Evolutionary conservation across 2,797 vertebrate genomes (phyloP).

Genomic region (Diplodus sargus): DNA sequence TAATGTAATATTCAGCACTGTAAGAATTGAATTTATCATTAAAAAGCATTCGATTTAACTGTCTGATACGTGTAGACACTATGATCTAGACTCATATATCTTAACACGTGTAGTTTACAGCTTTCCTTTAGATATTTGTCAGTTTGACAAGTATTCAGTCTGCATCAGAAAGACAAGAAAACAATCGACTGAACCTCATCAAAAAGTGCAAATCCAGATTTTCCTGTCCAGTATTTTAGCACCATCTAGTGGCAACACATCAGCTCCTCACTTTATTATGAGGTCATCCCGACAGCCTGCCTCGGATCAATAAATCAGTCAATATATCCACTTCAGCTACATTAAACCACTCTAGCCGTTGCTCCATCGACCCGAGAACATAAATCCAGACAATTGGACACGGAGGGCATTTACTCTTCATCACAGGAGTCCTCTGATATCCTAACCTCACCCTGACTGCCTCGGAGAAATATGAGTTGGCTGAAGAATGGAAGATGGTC

Average conservation of each 20-base stretch:
- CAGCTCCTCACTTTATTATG: conserved; percentile 21
- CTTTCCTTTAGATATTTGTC: not conserved
- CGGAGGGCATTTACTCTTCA: conserved; percentile 60
- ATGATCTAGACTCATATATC: not conserved
- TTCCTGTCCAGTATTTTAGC: conserved; percentile 32
- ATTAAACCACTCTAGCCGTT: conserved; percentile 67
- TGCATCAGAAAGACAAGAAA: not conserved
- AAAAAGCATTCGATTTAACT: too few relatives aligned
- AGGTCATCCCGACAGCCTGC: conserved; percentile 64
- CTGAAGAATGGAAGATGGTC: conserved; percentile 23
- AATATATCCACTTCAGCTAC: conserved; percentile 75
- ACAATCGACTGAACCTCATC: not conserved
- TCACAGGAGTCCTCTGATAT: conserved; percentile 49
- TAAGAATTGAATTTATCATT: too few relatives aligned
- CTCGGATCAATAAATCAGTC: conserved; percentile 74
- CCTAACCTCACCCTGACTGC: conserved; percentile 53
- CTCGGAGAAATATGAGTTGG: conserved; percentile 32
- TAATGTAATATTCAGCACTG: too few relatives aligned
- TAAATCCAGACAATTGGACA: conserved; percentile 72
- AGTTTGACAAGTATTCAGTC: not conserved
- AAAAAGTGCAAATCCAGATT: not conserved
- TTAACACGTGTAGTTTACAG: not conserved
- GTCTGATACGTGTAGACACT: too few relatives aligned
- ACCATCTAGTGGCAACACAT: conserved; percentile 77
- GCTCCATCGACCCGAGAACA: conserved; percentile 62